These are phyloP conservation scores for Otis tarda DNA, from an alignment of 2,113 vertebrate genomes.

Conservation along the genomic window DNA sequence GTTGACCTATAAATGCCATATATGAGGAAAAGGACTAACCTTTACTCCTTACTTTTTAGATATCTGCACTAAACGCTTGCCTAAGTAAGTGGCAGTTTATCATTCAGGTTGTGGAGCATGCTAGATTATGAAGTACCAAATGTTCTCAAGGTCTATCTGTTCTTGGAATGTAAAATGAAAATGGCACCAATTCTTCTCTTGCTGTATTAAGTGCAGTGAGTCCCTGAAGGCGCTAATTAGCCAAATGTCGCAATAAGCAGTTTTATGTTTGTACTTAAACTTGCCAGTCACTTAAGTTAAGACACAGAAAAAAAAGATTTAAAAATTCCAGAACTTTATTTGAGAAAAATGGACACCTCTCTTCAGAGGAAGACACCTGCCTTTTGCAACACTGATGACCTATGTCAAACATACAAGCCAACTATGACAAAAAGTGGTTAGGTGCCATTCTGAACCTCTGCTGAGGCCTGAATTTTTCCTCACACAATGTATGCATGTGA, in stretches of 20 bases:
- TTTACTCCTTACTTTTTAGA: neutral
- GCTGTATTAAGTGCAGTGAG: neutral
- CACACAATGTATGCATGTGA: accelerated
- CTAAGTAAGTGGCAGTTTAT: neutral
- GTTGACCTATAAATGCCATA: neutral
- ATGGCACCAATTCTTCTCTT: neutral
- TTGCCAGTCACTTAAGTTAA: neutral
- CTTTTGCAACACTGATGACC: neutral
- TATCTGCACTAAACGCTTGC: neutral
- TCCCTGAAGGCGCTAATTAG: slow-evolving; percentile 35
- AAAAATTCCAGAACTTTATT: neutral
- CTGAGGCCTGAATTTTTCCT: neutral
- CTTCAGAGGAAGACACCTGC: neutral
- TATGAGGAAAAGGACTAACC: neutral
- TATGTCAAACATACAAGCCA: neutral
- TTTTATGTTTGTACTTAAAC: slow-evolving; percentile 24
- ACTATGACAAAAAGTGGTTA: neutral
- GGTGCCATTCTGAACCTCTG: neutral
- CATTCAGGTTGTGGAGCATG: neutral
- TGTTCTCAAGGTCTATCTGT: neutral
- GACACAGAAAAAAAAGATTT: neutral
- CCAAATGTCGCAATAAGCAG: slow-evolving; percentile 39
- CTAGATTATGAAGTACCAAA: slow-evolving; percentile 9
- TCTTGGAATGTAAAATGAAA: slow-evolving; percentile 43
- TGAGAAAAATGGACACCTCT: neutral